Evolutionary conservation across 2,113 vertebrate genomes (phyloP), one percentile per base, ranked within the genome.

Genomic region (Phylloscopus whistleri): DNA sequence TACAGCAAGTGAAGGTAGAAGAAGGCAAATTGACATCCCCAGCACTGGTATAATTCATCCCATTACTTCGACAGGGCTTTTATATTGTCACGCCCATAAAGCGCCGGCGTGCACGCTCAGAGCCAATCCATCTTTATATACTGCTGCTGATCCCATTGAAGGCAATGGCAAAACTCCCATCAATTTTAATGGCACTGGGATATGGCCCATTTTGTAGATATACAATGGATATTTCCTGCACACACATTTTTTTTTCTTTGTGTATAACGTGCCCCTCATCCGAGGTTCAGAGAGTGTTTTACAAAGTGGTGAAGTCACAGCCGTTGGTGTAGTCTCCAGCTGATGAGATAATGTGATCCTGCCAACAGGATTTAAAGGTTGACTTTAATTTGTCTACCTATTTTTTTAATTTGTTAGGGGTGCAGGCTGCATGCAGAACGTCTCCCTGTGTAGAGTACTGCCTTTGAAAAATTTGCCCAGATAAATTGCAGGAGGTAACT

Each of bases 41-140:
- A 84, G 87, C 33, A 24, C 84, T 79, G 84, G 62, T 91, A 91
- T 94, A 95, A 95, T 89, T 97, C 93, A 96, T 95, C 85, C 93
- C 91, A 95, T 94, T 96, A 73, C 93, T 97, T 91, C 91, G 72
- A 58, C 53, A 56, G 80, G 73, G 89, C 81, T 96, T 87, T 95
- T 96, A 97, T 96, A 27, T 83, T 95, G 94, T 96, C 91, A 95
- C 41, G 27, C 93, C 94, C 84, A 87, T 95, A 97, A 97, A 96
- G 91, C 27, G 6, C 84, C 91, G 9, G 66, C 27, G 89, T 95
- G 81, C 53, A 17, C 17, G 5, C 93, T 94, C 73, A 83, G 56
- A 91, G 91, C 89, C 93, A 93, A 94, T 96, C 93, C 96, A 94
- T 96, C 95, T 95, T 95, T 91, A 94, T 95, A 75, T 76, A 89